Percentiles rank a stretch among this genome's conserved stretches.
These are phyloP conservation scores for Toxotes jaculatrix DNA, from an alignment of 2,113 vertebrate species.

Conservation along the genomic window DNA sequence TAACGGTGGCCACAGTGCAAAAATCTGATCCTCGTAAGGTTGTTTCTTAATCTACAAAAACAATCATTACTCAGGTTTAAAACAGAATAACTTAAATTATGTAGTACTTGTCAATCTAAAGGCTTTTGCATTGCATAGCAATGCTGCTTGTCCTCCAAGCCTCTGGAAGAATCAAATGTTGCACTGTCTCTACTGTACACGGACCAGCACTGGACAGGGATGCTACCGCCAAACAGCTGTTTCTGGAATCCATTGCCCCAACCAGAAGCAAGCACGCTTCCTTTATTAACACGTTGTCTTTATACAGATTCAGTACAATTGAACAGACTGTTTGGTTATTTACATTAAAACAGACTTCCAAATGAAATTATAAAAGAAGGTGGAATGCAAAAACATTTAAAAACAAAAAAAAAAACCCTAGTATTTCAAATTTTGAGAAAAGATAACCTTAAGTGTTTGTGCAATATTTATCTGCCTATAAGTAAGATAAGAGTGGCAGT, in stretches of 20 bases:
- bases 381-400: slow-evolving; percentile 88
- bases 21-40: slow-evolving; percentile 42
- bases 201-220: slow-evolving; percentile 62
- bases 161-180: slow-evolving; percentile 65
- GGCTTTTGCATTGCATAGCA: slow-evolving; percentile 58
- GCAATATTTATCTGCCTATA: slow-evolving; percentile 93
- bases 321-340: slow-evolving; percentile 81
- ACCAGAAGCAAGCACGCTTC: slow-evolving; percentile 67
- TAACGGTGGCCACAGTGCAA: slow-evolving; percentile 63
- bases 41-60: slow-evolving; percentile 59
- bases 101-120: slow-evolving; percentile 52
- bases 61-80: slow-evolving; percentile 58
- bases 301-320: slow-evolving; percentile 83
- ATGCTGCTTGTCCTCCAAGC: slow-evolving; percentile 37
- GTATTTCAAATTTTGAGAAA: slow-evolving; percentile 85
- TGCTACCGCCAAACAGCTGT: slow-evolving; percentile 55
- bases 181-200: slow-evolving; percentile 61
- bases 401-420: slow-evolving; percentile 74
- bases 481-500: slow-evolving; percentile 89
- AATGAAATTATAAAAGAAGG: slow-evolving; percentile 75
- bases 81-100: slow-evolving; percentile 73
- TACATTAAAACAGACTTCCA: slow-evolving; percentile 81
- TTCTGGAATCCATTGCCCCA: slow-evolving; percentile 47
- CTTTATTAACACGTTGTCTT: slow-evolving; percentile 75
- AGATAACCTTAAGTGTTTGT: slow-evolving; percentile 86